These are phyloP conservation scores for Tinamus major DNA, from an alignment of 2,797 vertebrate species.

Conservation along the genomic window DNA sequence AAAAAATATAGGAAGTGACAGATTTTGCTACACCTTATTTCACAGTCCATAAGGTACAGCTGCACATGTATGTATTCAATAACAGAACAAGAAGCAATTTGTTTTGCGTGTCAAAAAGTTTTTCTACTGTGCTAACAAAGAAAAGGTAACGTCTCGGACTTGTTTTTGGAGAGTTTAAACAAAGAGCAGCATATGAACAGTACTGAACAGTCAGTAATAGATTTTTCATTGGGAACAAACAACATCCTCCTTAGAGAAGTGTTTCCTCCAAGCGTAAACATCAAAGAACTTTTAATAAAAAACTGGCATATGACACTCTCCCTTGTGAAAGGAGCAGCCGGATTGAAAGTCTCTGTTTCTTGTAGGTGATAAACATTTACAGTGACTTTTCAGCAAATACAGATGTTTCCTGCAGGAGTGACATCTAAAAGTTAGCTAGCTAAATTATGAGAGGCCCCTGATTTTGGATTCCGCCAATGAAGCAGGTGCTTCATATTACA, in stretches of 20 bases:
- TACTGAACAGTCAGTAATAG: not conserved
- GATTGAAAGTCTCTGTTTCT: slow-evolving; percentile 35
- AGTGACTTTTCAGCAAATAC: slow-evolving; percentile 28
- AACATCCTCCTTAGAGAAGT: slow-evolving; percentile 11
- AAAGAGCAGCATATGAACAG: not conserved
- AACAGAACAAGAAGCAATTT: not conserved
- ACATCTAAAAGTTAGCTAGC: slow-evolving; percentile 16
- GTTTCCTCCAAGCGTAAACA: slow-evolving; percentile 4
- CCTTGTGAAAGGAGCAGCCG: slow-evolving; percentile 24
- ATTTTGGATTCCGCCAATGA: not conserved
- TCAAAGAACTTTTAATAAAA: slow-evolving; percentile 52
- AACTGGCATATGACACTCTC: not conserved
- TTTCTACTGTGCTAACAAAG: not conserved
- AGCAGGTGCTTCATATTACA: not conserved
- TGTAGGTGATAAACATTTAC: slow-evolving; percentile 25
- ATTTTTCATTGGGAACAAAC: not conserved
- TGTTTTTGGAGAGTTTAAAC: not conserved
- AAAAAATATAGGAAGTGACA: not conserved
- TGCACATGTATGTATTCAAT: not conserved
- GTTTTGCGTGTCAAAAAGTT: not conserved
- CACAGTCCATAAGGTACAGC: not conserved
- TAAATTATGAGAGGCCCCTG: not conserved
- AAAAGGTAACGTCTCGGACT: not conserved
- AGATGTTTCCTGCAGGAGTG: not conserved
- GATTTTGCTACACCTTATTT: not conserved